Base-by-base conservation (phyloP, 2,113 vertebrate genomes). In the Sphyrna mokarran region DNA sequence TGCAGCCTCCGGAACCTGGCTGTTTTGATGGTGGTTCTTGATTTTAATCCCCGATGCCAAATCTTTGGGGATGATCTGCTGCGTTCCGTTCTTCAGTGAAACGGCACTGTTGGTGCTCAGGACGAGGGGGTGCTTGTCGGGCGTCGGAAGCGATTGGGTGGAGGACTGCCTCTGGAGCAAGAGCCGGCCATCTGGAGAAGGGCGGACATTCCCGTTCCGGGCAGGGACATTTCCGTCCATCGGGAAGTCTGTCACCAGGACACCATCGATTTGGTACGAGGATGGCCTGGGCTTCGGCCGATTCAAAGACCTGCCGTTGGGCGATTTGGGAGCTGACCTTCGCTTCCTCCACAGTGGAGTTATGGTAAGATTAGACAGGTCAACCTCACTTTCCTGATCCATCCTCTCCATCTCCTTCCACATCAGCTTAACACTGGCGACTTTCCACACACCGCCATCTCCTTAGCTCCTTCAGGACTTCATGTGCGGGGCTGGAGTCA, bases 41-140 rank as follows among this genome's bases (percentile, higher is more conserved):
- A 97, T 95, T 37, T 97, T 98, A 0, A 96, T 97, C 61, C 98
- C 98, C 0, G 98, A 98, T 0, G 97, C 98, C 96, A 99, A 96
- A 10, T 97, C 96, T 96, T 97, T 98, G 40, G 99, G 99, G 43
- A 99, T 99, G 93, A 99, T 98, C 97, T 99, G 99, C 96, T 98
- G 98, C 89, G 97, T 98, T 85, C 99, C 99, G 97, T 98, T 98
- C 96, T 98, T 99, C 80, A 97, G 97, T 0, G 99, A 98, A 0
- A 97, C 98, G 0, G 97, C 97, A 96, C 99, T 99, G 96, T 99
- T 43, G 2, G 99, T 99, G 96, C 99, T 99, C 96, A 99, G 97
- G 68, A 98, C 96, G 16, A 98, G 96, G 0, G 97, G 61, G 0
- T 97, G 96, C 8, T 86, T 89, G 16, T 98, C 97, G 0, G 26